Base-by-base conservation (phyloP, 2,797 vertebrate species). In the Caiman crocodilus region DNA sequence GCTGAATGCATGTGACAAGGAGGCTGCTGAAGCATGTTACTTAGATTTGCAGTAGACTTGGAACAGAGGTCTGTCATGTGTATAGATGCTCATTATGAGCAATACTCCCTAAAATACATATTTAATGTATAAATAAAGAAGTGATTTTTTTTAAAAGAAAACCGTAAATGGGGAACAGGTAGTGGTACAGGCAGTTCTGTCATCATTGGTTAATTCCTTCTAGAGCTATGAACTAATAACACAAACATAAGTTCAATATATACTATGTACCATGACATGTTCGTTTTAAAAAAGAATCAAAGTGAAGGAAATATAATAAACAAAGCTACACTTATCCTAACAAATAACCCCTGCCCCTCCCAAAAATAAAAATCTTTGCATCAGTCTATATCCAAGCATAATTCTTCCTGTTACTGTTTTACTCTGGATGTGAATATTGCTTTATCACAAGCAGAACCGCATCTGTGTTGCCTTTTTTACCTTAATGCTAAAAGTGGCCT, bases 271-370 rank as follows among this genome's bases (percentile, higher is more conserved):
- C 73, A 89, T 92, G 74, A 93, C 60, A 87, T 77, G 85, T 92
- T 10, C 91, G 75, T 85, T 21, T 89, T 90, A 90, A 88, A 87
- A 76, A 17, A 89, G 82, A 88, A 91, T 94, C 63, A 88, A 95
- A 95, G 32, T 69, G 35, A 96, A 94, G 58, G 76, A 88, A 90
- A 94, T 84, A 23, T 28, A 55, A 84, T 63, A 84, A 30, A 87
- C 87, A 67, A 59, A 82, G 90, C 61, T 88, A 60, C 92, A 94
- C 89, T 95, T 90, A 88, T 56, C 42, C 42, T 50, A 50, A 50
- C 42, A 50, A 50, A 10, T 50, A 50, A 50, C 9, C 42, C 9
- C 42, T 11, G 2, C 42, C 42, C 42, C 42, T 3, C 6, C 10
- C 7, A 50, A 84, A 9, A 50, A 84, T 63, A 84, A 30, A 87